phyloP scores from a whole-genome alignment of 2,888 invertebrate genomes.

The Blera fallax region DNA sequence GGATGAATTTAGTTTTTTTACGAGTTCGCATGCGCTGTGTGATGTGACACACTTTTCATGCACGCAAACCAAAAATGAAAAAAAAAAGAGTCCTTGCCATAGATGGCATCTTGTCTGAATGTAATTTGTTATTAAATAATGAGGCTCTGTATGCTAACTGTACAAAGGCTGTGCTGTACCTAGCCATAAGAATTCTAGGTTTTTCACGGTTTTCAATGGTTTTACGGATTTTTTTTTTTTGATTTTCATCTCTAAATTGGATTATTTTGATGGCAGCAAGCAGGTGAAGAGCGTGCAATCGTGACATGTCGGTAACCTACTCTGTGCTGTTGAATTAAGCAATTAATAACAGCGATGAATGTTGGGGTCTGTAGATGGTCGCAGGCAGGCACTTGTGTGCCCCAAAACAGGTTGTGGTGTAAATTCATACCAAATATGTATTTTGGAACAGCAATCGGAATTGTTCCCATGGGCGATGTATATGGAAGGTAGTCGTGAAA shows the following conservation, averaged over 20 bases:
- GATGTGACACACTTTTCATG: slow-evolving; percentile 72
- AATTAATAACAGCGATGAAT: slow-evolving; percentile 60
- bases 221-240: neutral
- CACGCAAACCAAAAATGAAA: slow-evolving; percentile 7
- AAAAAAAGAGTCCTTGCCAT: slow-evolving; percentile 66
- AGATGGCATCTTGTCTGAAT: slow-evolving; percentile 70
- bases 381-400: slow-evolving; percentile 7
- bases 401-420: slow-evolving; percentile 35
- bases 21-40: slow-evolving; percentile 47
- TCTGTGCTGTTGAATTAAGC: slow-evolving; percentile 61
- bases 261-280: slow-evolving; percentile 9
- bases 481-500: slow-evolving; percentile 62
- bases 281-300: slow-evolving; percentile 62
- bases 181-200: slow-evolving; percentile 24
- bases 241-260: slow-evolving; percentile 23
- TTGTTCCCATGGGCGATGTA: slow-evolving; percentile 70
- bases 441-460: slow-evolving; percentile 38
- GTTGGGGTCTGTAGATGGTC: slow-evolving; percentile 7
- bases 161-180: too few relatives aligned
- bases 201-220: slow-evolving; percentile 58
- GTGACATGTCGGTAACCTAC: slow-evolving; percentile 42
- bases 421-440: slow-evolving; percentile 53
- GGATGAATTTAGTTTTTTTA: slow-evolving; percentile 40
- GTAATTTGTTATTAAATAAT: slow-evolving; percentile 69
- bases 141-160: neutral